Conservation (phyloP, 2,888 invertebrate genomes). For the Hemaris fuciformis region DNA sequence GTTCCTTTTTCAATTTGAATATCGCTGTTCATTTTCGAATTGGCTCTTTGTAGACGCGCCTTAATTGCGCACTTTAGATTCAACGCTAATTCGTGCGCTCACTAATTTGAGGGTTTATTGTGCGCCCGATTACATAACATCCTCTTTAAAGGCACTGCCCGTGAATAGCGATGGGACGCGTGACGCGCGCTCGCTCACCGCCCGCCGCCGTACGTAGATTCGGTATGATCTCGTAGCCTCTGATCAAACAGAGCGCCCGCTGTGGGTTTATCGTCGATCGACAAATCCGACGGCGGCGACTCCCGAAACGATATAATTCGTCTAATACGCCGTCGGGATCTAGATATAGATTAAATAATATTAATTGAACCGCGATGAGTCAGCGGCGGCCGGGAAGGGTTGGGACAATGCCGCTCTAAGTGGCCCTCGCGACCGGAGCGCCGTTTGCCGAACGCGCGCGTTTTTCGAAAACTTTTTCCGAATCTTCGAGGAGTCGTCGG, state of each 20-base stretch:
- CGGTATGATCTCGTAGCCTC: slow-evolving; percentile 20
- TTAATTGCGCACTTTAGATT: slow-evolving; percentile 79
- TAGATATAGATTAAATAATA: slow-evolving; percentile 73
- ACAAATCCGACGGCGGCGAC: slow-evolving; percentile 54
- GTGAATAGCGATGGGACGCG: slow-evolving; percentile 60
- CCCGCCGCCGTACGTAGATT: background rate
- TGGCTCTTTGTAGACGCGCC: slow-evolving; percentile 72
- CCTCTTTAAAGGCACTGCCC: slow-evolving; percentile 59
- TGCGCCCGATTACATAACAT: slow-evolving; percentile 64
- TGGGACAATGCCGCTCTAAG: slow-evolving; percentile 42
- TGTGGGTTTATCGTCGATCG: slow-evolving; percentile 58
- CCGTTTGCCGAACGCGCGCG: slow-evolving; percentile 48
- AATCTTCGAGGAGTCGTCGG: slow-evolving; percentile 35
- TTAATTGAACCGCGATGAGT: slow-evolving; percentile 73
- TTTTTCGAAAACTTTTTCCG: slow-evolving; percentile 55
- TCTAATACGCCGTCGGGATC: slow-evolving; percentile 65
- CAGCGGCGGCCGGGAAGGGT: slow-evolving; percentile 61
- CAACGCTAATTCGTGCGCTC: slow-evolving; percentile 72
- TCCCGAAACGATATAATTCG: slow-evolving; percentile 63
- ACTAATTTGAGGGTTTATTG: slow-evolving; percentile 78
- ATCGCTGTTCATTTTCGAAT: slow-evolving; percentile 77
- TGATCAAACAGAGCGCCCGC: slow-evolving; percentile 38
- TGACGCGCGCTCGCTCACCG: slow-evolving; percentile 8
- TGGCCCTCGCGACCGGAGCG: slow-evolving; percentile 33
- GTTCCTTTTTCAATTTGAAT: slow-evolving; percentile 79